Base-by-base conservation (phyloP, 1,140 invertebrate genomes). In the Drosophila nannoptera region DNA sequence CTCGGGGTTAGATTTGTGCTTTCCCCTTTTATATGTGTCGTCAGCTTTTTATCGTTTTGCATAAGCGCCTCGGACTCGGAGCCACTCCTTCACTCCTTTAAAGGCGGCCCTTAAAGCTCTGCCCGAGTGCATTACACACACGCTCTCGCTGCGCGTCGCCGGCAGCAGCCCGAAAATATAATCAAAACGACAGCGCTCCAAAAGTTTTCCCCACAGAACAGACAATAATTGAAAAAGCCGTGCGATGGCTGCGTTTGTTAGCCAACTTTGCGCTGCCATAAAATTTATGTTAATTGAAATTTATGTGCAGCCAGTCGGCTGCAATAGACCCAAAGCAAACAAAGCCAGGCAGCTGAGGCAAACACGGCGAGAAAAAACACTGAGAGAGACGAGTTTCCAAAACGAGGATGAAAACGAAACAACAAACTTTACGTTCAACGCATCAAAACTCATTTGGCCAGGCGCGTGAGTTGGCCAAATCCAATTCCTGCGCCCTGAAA, bases 261-360 rank as follows among this genome's bases (percentile, higher is more conserved):
- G 46, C 69, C 45, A 86, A 84, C 77, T 86, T 86, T 61, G 38
- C 43, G 66, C 61, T 50, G 65, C 54, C 76, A 77, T 77, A 62
- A 80, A 84, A 84, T 86, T 74, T 77, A 84, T 86, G 80, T 86
- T 84, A 84, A 84, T 84, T 84, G 81, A 81, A 84, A 84, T 84
- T 81, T 77, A 84, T 86, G 81, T 77, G 63, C 73, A 49, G 40
- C 50, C 54, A 31, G 29, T 64, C 52, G 55, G n/a, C 69, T 63
- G 29, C 14, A 46, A 29, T 8, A 54, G 42, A n/a, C 42, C 6
- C 14, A 33, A 62, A 35, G 12, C 43, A 54, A 58, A 67, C 69
- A 59, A 14, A 63, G 14, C 0, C 22, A 35, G 36, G 54, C 31
- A 67, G 22, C 22, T 22, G 22, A 22, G 22, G 22, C 22, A 22